phyloP scores from a whole-genome alignment of 2,113 vertebrate genomes.

The Micronycteris hirsuta region DNA sequence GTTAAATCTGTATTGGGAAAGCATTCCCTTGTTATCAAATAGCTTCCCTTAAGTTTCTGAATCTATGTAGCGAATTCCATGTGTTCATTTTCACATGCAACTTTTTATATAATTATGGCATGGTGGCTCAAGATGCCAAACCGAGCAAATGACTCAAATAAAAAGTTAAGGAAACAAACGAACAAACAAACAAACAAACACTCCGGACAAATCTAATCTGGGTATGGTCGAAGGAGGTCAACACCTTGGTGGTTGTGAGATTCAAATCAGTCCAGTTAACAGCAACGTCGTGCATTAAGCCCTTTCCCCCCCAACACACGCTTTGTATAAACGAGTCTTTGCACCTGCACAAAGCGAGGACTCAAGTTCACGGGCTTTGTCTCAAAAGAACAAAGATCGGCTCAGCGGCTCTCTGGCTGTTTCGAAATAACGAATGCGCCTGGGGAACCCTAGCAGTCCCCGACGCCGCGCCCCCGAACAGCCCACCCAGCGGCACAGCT shows the following conservation, averaged over 20 bases:
- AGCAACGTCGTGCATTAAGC: accelerated
- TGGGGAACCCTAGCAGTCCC: accelerated
- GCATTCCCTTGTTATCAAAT: not conserved
- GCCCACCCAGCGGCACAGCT: not conserved
- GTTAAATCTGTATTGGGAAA: not conserved
- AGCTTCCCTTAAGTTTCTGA: not conserved
- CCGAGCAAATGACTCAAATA: not conserved
- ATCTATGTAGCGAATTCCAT: not conserved
- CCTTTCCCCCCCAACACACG: not conserved
- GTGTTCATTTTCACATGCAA: not conserved
- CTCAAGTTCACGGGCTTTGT: conserved; percentile 39
- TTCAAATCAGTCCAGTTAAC: not conserved
- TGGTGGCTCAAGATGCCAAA: not conserved
- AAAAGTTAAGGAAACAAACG: not conserved
- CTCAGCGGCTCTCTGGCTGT: not conserved
- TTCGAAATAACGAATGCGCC: accelerated
- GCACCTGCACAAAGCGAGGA: not conserved
- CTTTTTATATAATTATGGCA: not conserved
- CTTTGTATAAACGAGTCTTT: accelerated
- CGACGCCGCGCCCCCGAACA: accelerated
- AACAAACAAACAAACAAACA: not conserved
- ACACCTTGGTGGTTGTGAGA: not conserved
- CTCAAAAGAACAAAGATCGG: not conserved
- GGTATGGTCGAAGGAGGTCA: not conserved
- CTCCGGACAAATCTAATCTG: not conserved